Evolutionary conservation across 30 jellyfish, hydroid and myxozoan genomes (phyloP), one percentile per base, ranked within the genome.

Genomic region (Aurelia sp.): DNA sequence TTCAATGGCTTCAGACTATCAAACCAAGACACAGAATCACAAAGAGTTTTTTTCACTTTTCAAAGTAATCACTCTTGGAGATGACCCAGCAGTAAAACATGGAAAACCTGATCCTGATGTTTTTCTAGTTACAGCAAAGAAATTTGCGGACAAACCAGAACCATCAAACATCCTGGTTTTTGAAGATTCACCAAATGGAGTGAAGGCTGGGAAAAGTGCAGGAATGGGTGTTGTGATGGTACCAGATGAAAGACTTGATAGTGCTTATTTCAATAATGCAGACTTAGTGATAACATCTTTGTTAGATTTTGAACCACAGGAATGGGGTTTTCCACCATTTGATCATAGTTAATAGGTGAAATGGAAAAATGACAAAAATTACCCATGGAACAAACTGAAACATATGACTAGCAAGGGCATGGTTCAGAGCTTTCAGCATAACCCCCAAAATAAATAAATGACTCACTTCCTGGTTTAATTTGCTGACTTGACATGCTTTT

Each of bases 101-200:
- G 98, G 98, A 53, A 92, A 92, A 72, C 98, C 98, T 8, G 59
- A 70, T 40, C 98, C 98, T 11, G 98, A 92, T 48, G 97, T 87
- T 10, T 92, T 92, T 78, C 64, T 88, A 13, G 90, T 84, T 21
- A 92, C 98, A 15, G 92, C 97, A 8, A 66, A 71, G 63, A 74
- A 80, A 67, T 92, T 92, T 62, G 61, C 72, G 22, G 90, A 81
- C 59, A 12, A 70, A 13, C 97, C 97, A 3, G 76, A 35, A 4
- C 92, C 96, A 7, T 74, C 27, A 16, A 57, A 72, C 6, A 91
- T 88, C 13, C 67, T 92, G 51, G 98, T 92, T 24, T 92, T 92
- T 87, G 98, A 92, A 63, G 98, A 92, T 84, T 87, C 98, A 4
- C 97, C 98, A n/a, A 92, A 92, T 81, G 98, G 98, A 2, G 98